Conservation (phyloP, 2,113 vertebrate genomes). For the Erpornis zantholeuca region DNA sequence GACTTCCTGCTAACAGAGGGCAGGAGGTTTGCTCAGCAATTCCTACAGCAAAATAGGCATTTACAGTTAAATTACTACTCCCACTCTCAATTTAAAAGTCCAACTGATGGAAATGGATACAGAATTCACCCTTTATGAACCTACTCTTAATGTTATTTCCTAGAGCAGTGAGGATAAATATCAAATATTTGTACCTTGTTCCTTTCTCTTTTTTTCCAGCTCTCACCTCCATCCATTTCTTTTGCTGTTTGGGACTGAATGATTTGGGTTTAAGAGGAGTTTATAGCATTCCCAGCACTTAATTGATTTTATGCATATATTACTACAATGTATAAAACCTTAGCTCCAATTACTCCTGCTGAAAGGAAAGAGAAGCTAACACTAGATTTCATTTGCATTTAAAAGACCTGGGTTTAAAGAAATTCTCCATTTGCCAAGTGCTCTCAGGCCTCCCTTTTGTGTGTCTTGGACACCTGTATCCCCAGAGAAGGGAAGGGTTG, state of each 20-base stretch:
- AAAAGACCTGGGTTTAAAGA: not conserved
- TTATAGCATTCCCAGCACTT: not conserved
- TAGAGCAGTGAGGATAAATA: not conserved
- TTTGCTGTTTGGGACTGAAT: not conserved
- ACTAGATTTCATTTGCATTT: conserved; percentile 26
- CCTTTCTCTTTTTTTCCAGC: not conserved
- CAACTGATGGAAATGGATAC: not conserved
- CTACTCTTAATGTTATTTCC: not conserved
- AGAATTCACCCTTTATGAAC: not conserved
- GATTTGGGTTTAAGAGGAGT: not conserved
- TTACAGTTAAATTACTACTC: not conserved
- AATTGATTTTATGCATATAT: not conserved
- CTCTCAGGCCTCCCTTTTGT: not conserved
- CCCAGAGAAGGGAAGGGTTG: not conserved
- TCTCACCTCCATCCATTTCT: not conserved
- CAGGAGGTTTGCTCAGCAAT: not conserved
- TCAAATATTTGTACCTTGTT: not conserved
- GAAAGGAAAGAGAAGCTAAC: not conserved
- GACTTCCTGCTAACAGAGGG: not conserved
- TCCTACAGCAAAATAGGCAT: not conserved
- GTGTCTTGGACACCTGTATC: not conserved
- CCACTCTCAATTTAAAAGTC: not conserved
- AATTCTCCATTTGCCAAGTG: not conserved
- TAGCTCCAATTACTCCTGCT: not conserved
- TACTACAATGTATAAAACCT: not conserved